Conservation (phyloP, 2,113 vertebrate species). For the Thamnaconus septentrionalis region DNA sequence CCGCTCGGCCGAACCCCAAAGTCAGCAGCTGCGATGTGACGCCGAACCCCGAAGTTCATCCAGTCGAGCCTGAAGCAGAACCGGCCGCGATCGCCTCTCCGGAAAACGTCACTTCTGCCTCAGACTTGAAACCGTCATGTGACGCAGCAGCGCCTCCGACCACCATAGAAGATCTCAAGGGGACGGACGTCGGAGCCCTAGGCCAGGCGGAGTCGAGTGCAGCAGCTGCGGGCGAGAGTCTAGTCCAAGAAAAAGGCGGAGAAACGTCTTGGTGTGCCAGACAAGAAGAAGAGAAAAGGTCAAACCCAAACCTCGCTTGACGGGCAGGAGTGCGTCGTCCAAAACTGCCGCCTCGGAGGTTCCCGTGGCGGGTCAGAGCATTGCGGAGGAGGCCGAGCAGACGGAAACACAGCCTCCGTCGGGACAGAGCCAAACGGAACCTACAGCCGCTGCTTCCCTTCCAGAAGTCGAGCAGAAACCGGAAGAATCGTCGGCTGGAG, state of each 20-base stretch:
- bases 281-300: neutral
- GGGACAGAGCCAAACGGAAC: too few relatives aligned
- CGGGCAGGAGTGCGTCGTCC: slow-evolving; percentile 6
- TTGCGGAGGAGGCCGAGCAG: neutral
- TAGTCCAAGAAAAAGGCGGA: neutral
- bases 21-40: neutral
- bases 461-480: neutral
- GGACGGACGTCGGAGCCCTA: neutral
- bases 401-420: too few relatives aligned
- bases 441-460: too few relatives aligned
- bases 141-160: too few relatives aligned
- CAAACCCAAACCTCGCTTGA: slow-evolving; percentile 36
- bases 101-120: neutral
- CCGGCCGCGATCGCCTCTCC: too few relatives aligned
- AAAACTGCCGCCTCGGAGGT: neutral
- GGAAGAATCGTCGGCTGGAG: slow-evolving; percentile 4
- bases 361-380: neutral
- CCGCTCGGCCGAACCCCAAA: neutral
- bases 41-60: too few relatives aligned
- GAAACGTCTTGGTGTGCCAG: neutral
- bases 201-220: neutral
- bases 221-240: neutral
- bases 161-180: neutral
- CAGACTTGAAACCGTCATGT: neutral
- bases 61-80: too few relatives aligned